Base-by-base conservation (phyloP, 1,140 invertebrate genomes). In the Drosophila busckii region DNA sequence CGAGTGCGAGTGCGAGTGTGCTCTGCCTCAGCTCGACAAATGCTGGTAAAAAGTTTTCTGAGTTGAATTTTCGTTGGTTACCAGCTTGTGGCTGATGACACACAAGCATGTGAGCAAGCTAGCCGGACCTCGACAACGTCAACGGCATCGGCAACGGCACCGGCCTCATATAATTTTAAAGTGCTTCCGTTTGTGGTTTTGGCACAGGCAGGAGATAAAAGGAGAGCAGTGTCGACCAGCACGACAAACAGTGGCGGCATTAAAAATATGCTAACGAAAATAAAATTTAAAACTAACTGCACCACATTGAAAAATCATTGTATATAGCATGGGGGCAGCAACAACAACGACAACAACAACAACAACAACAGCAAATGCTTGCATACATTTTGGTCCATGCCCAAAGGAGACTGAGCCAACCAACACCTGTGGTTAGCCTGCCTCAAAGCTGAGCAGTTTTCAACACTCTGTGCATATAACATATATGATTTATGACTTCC, bases 111-210 rank as follows among this genome's bases (percentile, higher is more conserved):
- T 59, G 25, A n/a, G n/a, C n/a, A n/a, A n/a, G n/a, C n/a, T 12
- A 59, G 35, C 34, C 31, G 28, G 26, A 48, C 22, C 28, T 3
- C n/a, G 13, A 31, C 26, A 23, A 9, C 25, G n/a, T 3, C 34
- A 37, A 28, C 34, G 58, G 29, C 20, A 20, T 20, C 17, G 23
- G 52, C 13, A 59, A 35, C 38, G 46, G 34, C 50, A 53, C 41
- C 60, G 50, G 70, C 76, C 75, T 82, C 75, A 82, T 82, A 82
- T 82, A 82, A 82, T 82, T 82, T 82, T 83, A 82, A 82, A 82
- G 75, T 82, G 75, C 70, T 82, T 82, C 75, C 75, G 75, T 83
- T 82, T 82, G 75, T 82, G 75, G 75, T 45, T n/a, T n/a, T n/a
- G 55, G 53, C 61, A 53, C 41, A 56, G 59, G 35, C 53, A 46